Conservation (phyloP, 1,140 invertebrate species). For the Catajapyx aquilonaris region DNA sequence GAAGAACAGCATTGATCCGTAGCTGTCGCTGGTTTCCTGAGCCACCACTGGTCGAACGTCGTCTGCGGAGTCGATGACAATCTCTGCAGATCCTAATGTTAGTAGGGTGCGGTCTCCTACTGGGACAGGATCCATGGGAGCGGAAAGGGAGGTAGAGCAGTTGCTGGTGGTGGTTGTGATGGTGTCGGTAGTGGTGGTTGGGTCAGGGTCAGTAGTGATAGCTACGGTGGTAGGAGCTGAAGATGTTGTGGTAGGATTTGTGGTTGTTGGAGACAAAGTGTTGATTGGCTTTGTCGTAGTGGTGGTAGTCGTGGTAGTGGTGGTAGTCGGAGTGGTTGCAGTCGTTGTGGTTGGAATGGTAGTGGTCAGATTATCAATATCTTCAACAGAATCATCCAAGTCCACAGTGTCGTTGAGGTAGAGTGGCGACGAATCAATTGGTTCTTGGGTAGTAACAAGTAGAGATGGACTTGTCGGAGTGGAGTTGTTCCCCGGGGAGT, state of each 20-base stretch:
- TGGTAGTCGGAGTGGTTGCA: not conserved
- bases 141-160: not conserved
- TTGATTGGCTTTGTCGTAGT: not conserved
- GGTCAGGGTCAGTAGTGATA: not conserved
- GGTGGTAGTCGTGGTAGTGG: not conserved
- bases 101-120: not conserved
- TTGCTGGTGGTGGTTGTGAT: not conserved
- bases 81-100: constrained; percentile 9
- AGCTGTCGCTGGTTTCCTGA: constrained; percentile 3
- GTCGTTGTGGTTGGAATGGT: not conserved
- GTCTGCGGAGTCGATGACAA: constrained; percentile 9
- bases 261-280: not conserved
- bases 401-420: not conserved
- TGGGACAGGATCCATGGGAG: not conserved
- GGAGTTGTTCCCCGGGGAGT: not conserved
- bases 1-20: constrained; percentile 15
- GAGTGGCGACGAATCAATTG: not conserved
- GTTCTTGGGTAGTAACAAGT: not conserved
- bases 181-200: not conserved
- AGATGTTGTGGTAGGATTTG: not conserved
- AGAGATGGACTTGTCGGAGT: not conserved
- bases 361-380: too few species aligned
- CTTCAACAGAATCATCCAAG: too few species aligned
- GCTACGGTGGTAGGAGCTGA: not conserved
- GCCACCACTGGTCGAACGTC: constrained; percentile 7